These are phyloP conservation scores for Marisa cornuarietis DNA, from an alignment of 1,140 invertebrate genomes.

Conservation along the genomic window DNA sequence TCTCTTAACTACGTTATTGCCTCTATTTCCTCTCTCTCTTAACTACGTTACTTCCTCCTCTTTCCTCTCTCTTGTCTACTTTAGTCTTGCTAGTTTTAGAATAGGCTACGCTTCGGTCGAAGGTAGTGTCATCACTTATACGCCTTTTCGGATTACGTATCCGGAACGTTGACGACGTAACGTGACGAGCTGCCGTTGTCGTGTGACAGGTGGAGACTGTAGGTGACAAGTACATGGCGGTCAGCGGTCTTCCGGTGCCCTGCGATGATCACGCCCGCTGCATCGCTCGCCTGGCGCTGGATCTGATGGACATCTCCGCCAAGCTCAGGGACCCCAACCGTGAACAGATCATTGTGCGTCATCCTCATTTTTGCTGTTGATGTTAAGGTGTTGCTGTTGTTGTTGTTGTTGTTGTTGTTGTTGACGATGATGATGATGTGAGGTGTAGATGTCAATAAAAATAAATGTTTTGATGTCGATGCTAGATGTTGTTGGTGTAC, in stretches of 20 bases:
- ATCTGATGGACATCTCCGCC: conserved; percentile 94
- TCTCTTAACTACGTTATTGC: no score
- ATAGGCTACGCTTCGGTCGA: no score
- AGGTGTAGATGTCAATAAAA: background rate
- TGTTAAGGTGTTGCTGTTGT: background rate
- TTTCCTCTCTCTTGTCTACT: no score
- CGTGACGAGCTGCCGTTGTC: background rate
- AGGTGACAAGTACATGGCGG: conserved; percentile 99
- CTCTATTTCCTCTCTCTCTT: no score
- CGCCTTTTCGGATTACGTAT: no score
- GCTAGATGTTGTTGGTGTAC: no score
- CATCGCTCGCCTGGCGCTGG: conserved; percentile 90
- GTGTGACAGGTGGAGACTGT: conserved; percentile 93
- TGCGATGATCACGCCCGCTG: conserved; percentile 91
- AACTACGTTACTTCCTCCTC: no score
- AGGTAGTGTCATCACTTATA: no score
- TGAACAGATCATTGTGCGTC: conserved; percentile 76
- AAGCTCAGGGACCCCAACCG: conserved; percentile 84
- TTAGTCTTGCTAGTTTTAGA: no score
- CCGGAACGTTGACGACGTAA: no score
- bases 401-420: background rate
- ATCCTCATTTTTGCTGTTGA: background rate
- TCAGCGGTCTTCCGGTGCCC: conserved; percentile 93
- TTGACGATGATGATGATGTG: background rate
- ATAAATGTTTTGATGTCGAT: no score